A percentile compares a stretch with the other conserved stretches of the same genome.
Evolutionary conservation across 2,888 invertebrate genomes (phyloP).

Genomic region (Empis stercorea): DNA sequence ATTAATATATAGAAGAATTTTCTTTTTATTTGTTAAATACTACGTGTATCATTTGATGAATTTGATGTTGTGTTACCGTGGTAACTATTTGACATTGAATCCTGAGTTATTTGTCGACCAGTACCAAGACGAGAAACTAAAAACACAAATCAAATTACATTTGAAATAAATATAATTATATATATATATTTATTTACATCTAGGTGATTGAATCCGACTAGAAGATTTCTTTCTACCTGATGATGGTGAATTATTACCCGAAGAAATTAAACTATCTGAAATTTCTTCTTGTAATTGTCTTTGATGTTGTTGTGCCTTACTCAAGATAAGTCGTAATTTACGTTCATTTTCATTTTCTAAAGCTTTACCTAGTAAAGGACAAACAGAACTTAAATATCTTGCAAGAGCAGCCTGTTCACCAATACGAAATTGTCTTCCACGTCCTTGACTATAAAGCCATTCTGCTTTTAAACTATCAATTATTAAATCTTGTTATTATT

Average conservation of each 20-base stretch:
- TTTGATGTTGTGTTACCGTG: slow-evolving; percentile 39
- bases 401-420: slow-evolving; percentile 73
- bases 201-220: slow-evolving; percentile 35
- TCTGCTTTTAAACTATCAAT: slow-evolving; percentile 75
- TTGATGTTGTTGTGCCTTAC: slow-evolving; percentile 84
- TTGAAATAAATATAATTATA: not conserved
- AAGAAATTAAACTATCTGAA: slow-evolving; percentile 30
- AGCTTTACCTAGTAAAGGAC: slow-evolving; percentile 71
- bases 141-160: slow-evolving; percentile 8
- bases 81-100: slow-evolving; percentile 60
- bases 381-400: slow-evolving; percentile 70
- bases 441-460: slow-evolving; percentile 91
- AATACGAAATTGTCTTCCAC: slow-evolving; percentile 72
- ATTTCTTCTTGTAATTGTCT: slow-evolving; percentile 66
- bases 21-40: no score
- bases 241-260: slow-evolving; percentile 34
- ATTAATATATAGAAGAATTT: no score
- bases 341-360: slow-evolving; percentile 76
- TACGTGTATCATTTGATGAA: slow-evolving; percentile 26
- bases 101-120: slow-evolving; percentile 48
- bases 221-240: slow-evolving; percentile 30
- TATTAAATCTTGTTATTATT: not conserved
- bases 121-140: slow-evolving; percentile 35
- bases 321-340: slow-evolving; percentile 70
- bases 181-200: slow-evolving; percentile 25